Evolutionary conservation across 2,113 vertebrate species (phyloP).

Genomic region (Grallaria varia): DNA sequence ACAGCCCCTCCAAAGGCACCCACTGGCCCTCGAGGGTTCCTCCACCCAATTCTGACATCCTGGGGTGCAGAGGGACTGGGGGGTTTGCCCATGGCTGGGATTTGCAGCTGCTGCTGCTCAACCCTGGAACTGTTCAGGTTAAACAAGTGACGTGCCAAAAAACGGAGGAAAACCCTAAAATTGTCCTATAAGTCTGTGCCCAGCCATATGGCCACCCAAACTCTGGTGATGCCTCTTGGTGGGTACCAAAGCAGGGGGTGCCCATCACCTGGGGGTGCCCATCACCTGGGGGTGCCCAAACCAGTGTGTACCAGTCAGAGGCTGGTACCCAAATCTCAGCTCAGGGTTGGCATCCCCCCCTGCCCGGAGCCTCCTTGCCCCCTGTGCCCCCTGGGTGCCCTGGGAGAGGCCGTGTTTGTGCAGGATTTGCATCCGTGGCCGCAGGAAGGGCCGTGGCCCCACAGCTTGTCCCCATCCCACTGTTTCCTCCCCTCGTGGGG

Average conservation of each 20-base stretch:
- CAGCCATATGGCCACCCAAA: rapidly evolving
- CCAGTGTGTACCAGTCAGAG: not conserved
- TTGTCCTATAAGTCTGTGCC: rapidly evolving
- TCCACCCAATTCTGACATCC: not conserved
- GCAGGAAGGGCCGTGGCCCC: conserved; percentile 30
- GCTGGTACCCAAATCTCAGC: not conserved
- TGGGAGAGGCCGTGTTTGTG: not conserved
- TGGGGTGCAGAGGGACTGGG: rapidly evolving
- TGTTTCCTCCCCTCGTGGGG: not conserved
- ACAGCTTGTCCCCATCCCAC: not conserved
- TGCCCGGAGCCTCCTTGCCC: not conserved
- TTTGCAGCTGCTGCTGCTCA: not conserved
- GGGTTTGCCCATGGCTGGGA: rapidly evolving
- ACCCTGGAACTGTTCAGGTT: not conserved
- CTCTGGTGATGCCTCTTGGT: rapidly evolving
- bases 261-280: not conserved
- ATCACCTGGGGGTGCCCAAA: not conserved
- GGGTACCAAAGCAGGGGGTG: not conserved
- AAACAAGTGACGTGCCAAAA: rapidly evolving
- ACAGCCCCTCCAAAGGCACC: not conserved
- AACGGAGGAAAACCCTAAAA: not conserved
- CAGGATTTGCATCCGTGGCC: conserved; percentile 32
- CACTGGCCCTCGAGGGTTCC: not conserved
- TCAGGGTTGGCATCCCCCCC: rapidly evolving
- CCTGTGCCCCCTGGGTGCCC: not conserved